A percentile compares a stretch with the other conserved stretches of the same genome.
Conservation (phyloP, 2,888 invertebrate genomes). For the Oligia strigilis region DNA sequence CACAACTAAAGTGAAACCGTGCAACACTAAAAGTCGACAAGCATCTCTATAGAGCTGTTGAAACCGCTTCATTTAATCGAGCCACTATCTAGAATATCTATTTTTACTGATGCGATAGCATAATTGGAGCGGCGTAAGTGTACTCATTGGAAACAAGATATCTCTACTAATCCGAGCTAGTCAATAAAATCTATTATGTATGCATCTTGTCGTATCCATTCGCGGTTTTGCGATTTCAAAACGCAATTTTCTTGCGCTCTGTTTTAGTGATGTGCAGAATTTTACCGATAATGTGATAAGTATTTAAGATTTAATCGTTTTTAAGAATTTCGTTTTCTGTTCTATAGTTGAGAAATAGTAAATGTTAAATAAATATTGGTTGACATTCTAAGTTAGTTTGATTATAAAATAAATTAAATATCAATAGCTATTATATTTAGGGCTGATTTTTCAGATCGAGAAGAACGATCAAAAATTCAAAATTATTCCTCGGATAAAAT, state of each 20-base stretch:
- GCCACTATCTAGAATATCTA: constrained; percentile 69
- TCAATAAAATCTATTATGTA: constrained; percentile 74
- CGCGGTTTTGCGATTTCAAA: constrained; percentile 64
- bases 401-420: neutral
- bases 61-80: constrained; percentile 70
- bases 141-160: constrained; percentile 73
- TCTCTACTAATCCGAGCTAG: constrained; percentile 69
- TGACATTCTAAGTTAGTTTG: neutral
- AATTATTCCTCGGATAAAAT: no score
- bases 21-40: constrained; percentile 41
- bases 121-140: constrained; percentile 78
- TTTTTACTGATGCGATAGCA: constrained; percentile 73
- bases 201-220: constrained; percentile 65
- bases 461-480: no score
- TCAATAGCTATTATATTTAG: no score
- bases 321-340: fast-evolving
- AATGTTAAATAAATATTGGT: neutral
- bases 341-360: neutral
- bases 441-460: no score
- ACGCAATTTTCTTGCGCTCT: constrained; percentile 59
- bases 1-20: constrained; percentile 43
- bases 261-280: constrained; percentile 45
- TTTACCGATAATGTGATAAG: constrained; percentile 13
- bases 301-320: neutral
- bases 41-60: constrained; percentile 64